Conservation (phyloP, 2,797 vertebrate species). For the Urocyon cinereoargenteus region DNA sequence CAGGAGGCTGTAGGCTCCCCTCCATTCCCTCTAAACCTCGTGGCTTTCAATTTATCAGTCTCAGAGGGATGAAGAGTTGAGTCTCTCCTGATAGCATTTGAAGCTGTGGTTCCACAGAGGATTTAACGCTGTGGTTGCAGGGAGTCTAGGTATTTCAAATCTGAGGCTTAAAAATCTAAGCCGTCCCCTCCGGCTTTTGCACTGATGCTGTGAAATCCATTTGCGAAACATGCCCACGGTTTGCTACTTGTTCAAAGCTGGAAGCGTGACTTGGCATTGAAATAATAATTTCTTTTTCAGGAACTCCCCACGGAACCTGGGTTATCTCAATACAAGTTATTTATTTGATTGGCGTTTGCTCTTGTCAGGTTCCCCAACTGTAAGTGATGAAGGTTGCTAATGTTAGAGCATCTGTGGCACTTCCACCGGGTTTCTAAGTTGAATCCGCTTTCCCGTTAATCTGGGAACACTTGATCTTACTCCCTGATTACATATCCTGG, state of each 20-base stretch:
- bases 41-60: conserved; percentile 77
- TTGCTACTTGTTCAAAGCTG: conserved; percentile 82
- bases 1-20: background rate
- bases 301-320: conserved; percentile 70
- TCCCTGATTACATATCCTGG: conserved; percentile 55
- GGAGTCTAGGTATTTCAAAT: conserved; percentile 82
- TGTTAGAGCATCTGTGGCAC: background rate
- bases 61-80: conserved; percentile 79
- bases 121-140: conserved; percentile 78
- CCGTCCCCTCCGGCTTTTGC: conserved; percentile 79
- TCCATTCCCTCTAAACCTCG: conserved; percentile 72
- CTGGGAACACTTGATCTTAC: conserved; percentile 61
- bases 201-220: conserved; percentile 84
- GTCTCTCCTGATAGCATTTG: conserved; percentile 81
- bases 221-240: conserved; percentile 80
- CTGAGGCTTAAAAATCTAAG: conserved; percentile 83
- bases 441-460: conserved; percentile 66
- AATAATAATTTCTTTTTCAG: conserved; percentile 77
- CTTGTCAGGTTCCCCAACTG: conserved; percentile 57
- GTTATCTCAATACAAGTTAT: conserved; percentile 80
- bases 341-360: conserved; percentile 79
- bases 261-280: conserved; percentile 82
- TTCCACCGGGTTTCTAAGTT: conserved; percentile 41
- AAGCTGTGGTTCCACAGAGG: conserved; percentile 78
- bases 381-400: conserved; percentile 53